phyloP scores from a whole-genome alignment of 2,797 vertebrate genomes.

The Muscicapa striata region DNA sequence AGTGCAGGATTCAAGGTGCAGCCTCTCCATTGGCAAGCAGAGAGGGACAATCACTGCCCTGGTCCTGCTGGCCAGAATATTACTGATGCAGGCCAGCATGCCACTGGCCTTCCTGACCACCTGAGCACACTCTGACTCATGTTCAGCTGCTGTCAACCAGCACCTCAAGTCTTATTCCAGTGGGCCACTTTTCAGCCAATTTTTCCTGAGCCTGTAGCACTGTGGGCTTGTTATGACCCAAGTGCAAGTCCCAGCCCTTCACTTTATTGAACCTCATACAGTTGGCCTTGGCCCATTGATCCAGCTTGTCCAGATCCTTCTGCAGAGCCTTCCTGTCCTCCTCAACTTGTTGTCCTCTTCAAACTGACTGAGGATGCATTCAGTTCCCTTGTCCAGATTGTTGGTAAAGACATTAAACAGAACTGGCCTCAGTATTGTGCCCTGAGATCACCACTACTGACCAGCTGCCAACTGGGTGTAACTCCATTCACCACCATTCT shows the following conservation, averaged over 20 bases:
- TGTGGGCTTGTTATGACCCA: neutral
- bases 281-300: neutral
- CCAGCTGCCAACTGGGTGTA: neutral
- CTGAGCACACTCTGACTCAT: neutral
- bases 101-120: neutral
- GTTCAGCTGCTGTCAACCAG: neutral
- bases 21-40: neutral
- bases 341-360: neutral
- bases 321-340: neutral
- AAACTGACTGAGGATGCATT: neutral
- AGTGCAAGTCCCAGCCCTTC: neutral
- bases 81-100: neutral
- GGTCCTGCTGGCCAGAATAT: neutral
- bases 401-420: neutral
- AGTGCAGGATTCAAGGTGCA: neutral
- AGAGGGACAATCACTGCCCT: neutral
- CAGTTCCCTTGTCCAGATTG: neutral
- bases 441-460: neutral
- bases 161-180: neutral
- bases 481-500: accelerated
- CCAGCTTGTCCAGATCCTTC: neutral
- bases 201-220: neutral
- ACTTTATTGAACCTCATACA: neutral
- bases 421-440: neutral
- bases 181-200: neutral